These are phyloP conservation scores for Dendrolimus houi DNA, from an alignment of 2,888 invertebrate genomes.

Conservation along the genomic window DNA sequence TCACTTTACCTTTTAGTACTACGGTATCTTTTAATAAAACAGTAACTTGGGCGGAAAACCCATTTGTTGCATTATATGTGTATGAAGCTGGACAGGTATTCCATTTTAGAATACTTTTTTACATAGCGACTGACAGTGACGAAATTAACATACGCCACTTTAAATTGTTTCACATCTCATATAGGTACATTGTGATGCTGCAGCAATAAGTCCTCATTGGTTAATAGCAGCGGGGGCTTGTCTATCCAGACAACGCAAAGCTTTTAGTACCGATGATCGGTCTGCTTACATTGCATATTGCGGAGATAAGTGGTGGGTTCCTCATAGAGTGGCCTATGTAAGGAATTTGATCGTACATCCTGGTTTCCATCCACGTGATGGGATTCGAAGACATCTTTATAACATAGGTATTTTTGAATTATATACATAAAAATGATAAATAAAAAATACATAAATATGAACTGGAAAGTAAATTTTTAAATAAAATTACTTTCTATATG, in stretches of 20 bases:
- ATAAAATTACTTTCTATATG: too few relatives aligned
- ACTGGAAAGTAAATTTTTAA: too few relatives aligned
- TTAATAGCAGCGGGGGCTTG: constrained; percentile 51
- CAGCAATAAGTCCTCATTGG: constrained; percentile 55
- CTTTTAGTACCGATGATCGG: constrained; percentile 25
- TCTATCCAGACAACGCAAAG: constrained; percentile 40
- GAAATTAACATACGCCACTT: too few relatives aligned
- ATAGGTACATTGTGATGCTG: constrained; percentile 58
- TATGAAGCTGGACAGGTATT: constrained; percentile 55
- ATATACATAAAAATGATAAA: background rate
- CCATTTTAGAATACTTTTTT: constrained; percentile 1
- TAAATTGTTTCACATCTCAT: too few relatives aligned
- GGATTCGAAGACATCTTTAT: constrained; percentile 34
- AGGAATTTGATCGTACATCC: constrained; percentile 52
- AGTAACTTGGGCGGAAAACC: constrained; percentile 42
- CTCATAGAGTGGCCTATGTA: constrained; percentile 50
- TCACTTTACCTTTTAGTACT: too few relatives aligned
- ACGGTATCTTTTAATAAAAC: constrained; percentile 6
- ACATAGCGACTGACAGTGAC: too few relatives aligned
- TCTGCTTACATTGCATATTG: constrained; percentile 58
- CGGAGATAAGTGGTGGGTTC: constrained; percentile 43
- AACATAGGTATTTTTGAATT: constrained; percentile 42
- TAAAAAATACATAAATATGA: too few relatives aligned
- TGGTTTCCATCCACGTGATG: constrained; percentile 33
- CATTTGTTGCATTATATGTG: constrained; percentile 51